Conservation (phyloP, 2,113 vertebrate species). For the Hepsetus odoe region DNA sequence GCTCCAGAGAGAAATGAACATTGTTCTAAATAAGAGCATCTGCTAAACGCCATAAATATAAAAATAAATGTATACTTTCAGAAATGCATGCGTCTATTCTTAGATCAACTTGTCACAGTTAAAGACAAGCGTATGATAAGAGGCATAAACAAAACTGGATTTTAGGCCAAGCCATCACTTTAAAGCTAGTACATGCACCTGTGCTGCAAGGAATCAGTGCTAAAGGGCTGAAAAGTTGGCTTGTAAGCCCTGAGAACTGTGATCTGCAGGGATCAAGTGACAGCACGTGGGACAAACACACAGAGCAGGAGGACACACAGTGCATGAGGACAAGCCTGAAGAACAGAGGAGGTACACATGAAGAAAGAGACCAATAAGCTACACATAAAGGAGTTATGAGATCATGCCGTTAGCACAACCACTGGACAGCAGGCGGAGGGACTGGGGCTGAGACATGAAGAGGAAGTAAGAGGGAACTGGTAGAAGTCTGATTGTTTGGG, state of each 20-base stretch:
- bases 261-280: not conserved
- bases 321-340: slow-evolving; percentile 33
- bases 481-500: slow-evolving; percentile 45
- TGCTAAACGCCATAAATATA: too few species aligned
- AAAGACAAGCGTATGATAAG: too few species aligned
- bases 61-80: too few species aligned
- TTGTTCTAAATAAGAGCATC: too few species aligned
- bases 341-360: not conserved
- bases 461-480: slow-evolving; percentile 45
- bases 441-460: slow-evolving; percentile 43
- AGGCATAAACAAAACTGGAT: not conserved
- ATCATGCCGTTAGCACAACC: slow-evolving; percentile 26
- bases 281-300: not conserved
- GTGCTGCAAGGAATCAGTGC: not conserved
- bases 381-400: not conserved
- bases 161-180: too few species aligned
- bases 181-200: not conserved
- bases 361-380: not conserved
- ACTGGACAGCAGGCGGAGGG: slow-evolving; percentile 38
- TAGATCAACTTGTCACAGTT: too few species aligned
- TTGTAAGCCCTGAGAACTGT: not conserved
- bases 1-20: too few species aligned
- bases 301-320: slow-evolving; percentile 40
- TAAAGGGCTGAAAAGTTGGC: slow-evolving; percentile 1
- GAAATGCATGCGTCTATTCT: too few species aligned